These are phyloP conservation scores for Chrysoperla carnea DNA, from an alignment of 1,140 invertebrate genomes.

Conservation along the genomic window DNA sequence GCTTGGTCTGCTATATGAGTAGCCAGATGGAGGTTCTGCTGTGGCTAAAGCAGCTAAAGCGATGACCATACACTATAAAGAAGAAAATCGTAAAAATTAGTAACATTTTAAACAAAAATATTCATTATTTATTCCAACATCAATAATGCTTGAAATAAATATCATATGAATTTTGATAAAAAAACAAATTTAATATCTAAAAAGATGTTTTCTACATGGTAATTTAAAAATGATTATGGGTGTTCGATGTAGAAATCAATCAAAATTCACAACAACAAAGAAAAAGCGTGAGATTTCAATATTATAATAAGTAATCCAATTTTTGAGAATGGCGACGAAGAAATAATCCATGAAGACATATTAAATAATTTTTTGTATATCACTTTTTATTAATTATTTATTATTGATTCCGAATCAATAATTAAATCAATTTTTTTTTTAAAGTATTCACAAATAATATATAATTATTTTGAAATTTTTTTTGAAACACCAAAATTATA, in stretches of 20 bases:
- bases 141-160: background rate
- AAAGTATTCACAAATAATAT: background rate
- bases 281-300: no score
- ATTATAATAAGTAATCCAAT: background rate
- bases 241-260: background rate
- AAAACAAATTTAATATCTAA: background rate
- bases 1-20: conserved; percentile 39
- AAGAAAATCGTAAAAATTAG: conserved; percentile 9
- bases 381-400: background rate
- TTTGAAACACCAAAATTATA: background rate
- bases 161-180: background rate
- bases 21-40: conserved; percentile 40
- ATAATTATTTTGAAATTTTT: background rate
- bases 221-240: background rate
- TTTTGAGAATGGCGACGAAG: background rate
- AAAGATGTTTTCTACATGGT: background rate
- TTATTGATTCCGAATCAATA: background rate
- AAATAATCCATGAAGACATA: background rate
- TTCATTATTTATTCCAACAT: background rate
- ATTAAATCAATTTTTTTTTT: background rate
- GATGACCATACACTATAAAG: conserved; percentile 42
- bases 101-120: conserved; percentile 2
- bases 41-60: conserved; percentile 34
- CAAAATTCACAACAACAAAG: no score
- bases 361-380: background rate